phyloP scores from a whole-genome alignment of 2,888 invertebrate species.

The Heliconius erato region DNA sequence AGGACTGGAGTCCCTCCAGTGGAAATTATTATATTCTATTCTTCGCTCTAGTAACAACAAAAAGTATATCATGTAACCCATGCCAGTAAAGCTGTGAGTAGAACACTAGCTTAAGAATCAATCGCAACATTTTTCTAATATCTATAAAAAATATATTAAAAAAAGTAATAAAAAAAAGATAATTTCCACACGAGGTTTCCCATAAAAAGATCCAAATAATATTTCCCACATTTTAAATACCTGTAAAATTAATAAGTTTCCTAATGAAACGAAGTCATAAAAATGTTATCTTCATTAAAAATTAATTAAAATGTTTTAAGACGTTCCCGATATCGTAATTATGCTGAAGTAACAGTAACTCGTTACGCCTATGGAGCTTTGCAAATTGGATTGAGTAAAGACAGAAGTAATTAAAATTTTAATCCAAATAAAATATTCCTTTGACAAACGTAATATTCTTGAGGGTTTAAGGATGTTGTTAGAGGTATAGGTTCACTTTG shows the following conservation, averaged over 20 bases:
- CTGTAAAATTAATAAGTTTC: constrained; percentile 25
- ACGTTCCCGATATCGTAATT: constrained; percentile 37
- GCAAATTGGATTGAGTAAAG: constrained; percentile 25
- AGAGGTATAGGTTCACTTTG: neutral
- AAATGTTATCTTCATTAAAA: constrained; percentile 36
- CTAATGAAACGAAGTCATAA: constrained; percentile 39
- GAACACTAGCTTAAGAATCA: neutral
- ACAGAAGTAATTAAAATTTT: constrained; percentile 27
- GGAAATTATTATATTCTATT: too few species aligned
- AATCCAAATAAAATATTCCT: constrained; percentile 23
- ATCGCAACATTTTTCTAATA: neutral
- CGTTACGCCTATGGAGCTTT: constrained; percentile 22
- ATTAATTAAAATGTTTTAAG: constrained; percentile 35
- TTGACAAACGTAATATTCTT: constrained; percentile 15
- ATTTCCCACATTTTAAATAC: neutral
- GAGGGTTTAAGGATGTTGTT: neutral
- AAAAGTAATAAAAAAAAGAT: neutral
- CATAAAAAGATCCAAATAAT: neutral
- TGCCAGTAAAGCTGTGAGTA: neutral
- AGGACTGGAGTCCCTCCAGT: too few species aligned
- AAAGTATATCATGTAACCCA: neutral
- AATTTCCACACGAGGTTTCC: neutral
- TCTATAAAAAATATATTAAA: too few species aligned
- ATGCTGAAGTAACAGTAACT: constrained; percentile 27
- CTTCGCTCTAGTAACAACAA: too few species aligned